phyloP scores from a whole-genome alignment of 2,888 invertebrate species.

The Himalopsyche anomala region DNA sequence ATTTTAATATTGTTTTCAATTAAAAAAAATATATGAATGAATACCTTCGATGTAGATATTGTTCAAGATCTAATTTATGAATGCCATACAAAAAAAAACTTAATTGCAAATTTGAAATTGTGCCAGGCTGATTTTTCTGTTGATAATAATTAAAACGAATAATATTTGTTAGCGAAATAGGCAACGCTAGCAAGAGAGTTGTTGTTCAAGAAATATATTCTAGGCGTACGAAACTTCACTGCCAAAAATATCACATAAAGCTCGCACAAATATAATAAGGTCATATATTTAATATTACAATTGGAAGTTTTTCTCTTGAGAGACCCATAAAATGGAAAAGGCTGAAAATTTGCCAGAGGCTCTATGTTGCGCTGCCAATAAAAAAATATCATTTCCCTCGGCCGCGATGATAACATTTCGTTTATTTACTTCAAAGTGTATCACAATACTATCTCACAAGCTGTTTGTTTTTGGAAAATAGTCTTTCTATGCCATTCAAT shows the following conservation, averaged over 20 bases:
- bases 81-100: no score
- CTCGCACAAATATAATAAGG: constrained; percentile 1
- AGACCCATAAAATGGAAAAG: constrained; percentile 30
- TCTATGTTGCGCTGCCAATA: constrained; percentile 23
- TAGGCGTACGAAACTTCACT: not conserved
- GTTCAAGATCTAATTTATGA: no score
- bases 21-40: no score
- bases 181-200: not conserved
- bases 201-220: not conserved
- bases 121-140: no score
- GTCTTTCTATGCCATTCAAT: no score
- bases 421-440: constrained; percentile 8
- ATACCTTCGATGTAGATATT: no score
- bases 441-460: not conserved
- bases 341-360: constrained; percentile 40
- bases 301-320: not conserved
- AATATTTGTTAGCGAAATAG: no score
- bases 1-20: no score
- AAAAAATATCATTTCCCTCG: constrained; percentile 37
- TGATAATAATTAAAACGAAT: no score
- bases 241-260: constrained; percentile 8
- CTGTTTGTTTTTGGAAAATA: no score
- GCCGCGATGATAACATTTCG: constrained; percentile 3
- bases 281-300: not conserved
- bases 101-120: no score